phyloP scores from a whole-genome alignment of 2,888 invertebrate genomes.

The Blera fallax region DNA sequence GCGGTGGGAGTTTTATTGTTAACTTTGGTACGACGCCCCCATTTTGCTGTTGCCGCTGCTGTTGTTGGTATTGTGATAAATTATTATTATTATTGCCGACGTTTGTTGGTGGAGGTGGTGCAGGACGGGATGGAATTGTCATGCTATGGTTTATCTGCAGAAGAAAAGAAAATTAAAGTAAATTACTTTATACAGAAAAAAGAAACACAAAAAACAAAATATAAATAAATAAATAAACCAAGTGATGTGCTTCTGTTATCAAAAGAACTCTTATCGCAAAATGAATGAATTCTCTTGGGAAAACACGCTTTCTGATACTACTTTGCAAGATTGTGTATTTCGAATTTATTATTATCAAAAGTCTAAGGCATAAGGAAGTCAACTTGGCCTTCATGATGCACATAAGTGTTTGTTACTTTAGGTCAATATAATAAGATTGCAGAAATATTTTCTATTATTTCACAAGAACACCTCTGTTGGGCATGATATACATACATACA shows the following conservation, averaged over 20 bases:
- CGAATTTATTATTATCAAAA: neutral
- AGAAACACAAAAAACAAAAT: neutral
- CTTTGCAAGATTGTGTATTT: neutral
- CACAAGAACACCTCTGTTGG: too few species aligned
- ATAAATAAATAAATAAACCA: neutral
- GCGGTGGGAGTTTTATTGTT: slow-evolving; percentile 80
- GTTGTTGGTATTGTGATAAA: slow-evolving; percentile 79
- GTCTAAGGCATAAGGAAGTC: neutral
- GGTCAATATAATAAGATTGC: neutral
- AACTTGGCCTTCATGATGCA: neutral
- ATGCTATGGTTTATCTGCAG: slow-evolving; percentile 74
- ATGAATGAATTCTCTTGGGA: neutral
- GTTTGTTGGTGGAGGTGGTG: slow-evolving; percentile 80
- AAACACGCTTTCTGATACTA: neutral
- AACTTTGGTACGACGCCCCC: slow-evolving; percentile 76
- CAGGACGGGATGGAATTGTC: slow-evolving; percentile 81
- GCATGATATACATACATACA: too few species aligned
- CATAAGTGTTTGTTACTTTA: neutral
- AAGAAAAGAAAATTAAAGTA: slow-evolving; percentile 23
- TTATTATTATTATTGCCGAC: slow-evolving; percentile 79
- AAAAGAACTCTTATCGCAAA: slow-evolving; percentile 3
- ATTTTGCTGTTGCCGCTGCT: slow-evolving; percentile 77
- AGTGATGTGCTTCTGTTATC: slow-evolving; percentile 13
- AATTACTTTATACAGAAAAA: neutral
- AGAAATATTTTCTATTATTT: neutral